A percentile compares a stretch with the other conserved stretches of the same genome.
Evolutionary conservation across 2,888 invertebrate genomes (phyloP).

Genomic region (Lumbricus terrestris): DNA sequence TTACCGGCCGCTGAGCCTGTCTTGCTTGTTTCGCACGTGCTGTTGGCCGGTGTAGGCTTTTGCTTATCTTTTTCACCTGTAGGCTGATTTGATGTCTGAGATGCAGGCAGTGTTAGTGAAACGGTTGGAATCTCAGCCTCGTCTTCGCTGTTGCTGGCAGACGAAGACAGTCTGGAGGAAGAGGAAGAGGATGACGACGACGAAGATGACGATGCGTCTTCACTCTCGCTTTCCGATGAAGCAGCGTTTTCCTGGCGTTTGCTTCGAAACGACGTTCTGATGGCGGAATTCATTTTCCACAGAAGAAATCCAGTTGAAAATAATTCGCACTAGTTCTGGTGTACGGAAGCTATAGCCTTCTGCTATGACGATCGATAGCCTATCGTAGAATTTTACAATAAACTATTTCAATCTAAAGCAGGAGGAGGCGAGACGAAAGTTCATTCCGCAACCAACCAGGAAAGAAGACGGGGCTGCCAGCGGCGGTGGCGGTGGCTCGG

Average conservation of each 20-base stretch:
- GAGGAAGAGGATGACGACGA: background rate
- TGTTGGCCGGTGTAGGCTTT: background rate
- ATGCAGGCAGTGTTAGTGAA: background rate
- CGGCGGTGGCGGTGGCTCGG: background rate
- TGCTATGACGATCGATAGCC: background rate
- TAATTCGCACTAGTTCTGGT: background rate
- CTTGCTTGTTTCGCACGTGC: background rate
- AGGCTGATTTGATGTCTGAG: background rate
- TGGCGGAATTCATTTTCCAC: background rate
- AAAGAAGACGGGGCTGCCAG: background rate
- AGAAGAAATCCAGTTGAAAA: background rate
- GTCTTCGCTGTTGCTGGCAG: slow-evolving; percentile 6
- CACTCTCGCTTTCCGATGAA: background rate
- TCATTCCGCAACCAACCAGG: background rate
- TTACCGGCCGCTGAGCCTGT: background rate
- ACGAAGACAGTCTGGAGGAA: slow-evolving; percentile 10
- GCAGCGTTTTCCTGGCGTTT: background rate
- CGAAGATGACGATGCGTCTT: background rate
- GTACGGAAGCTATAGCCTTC: background rate
- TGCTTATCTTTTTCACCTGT: background rate
- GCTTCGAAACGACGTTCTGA: background rate
- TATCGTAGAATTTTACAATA: background rate
- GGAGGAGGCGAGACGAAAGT: background rate
- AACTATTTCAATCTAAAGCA: background rate
- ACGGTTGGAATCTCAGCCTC: background rate